Base-by-base conservation (phyloP, 92 coral and sea anemone species). In the Plumapathes pennacea region DNA sequence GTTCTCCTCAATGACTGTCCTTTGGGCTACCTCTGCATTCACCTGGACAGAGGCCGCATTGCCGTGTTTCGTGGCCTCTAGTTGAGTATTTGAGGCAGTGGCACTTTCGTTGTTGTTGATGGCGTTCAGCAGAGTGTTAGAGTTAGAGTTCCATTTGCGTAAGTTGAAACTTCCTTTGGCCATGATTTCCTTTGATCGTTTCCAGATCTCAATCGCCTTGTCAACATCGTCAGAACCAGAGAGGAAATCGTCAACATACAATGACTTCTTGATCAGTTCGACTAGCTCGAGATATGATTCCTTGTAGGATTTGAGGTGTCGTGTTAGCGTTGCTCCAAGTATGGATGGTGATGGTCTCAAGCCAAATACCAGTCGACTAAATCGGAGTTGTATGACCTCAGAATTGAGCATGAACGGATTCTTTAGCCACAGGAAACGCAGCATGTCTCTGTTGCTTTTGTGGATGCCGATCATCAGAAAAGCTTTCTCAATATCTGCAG, bases 91-190 rank as follows among this genome's bases (percentile, higher is more conserved):
- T n/a, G n/a, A n/a, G n/a, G n/a, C n/a, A n/a, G n/a, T n/a, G n/a
- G n/a, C n/a, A n/a, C n/a, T n/a, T n/a, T n/a, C n/a, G n/a, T n/a
- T n/a, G 51, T 65, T 17, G 12, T 25, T 20, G 49, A 39, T n/a
- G n/a, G n/a, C n/a, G n/a, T n/a, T 46, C 34, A 61, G 4, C 43
- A 61, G 31, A 0, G 12, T 32, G 4, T 3, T 34, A 13, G 75
- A 75, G 54, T 75, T 75, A 25, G 67, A 74, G 67, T 64, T 55
- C 87, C 81, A 80, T 43, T 80, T 80, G 42, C 77, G 67, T n/a
- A 80, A 75, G n/a, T 51, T 73, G 72, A 80, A 72, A 13, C 81
- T 81, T 38, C 87, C 71, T 4, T 20, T 62, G 3, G 33, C 30
- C 58, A 74, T 29, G 28, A 74, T 45, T 19, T 25, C 29, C 60